phyloP scores from a whole-genome alignment of 2,888 invertebrate genomes.

The Mylabris sibirica region DNA sequence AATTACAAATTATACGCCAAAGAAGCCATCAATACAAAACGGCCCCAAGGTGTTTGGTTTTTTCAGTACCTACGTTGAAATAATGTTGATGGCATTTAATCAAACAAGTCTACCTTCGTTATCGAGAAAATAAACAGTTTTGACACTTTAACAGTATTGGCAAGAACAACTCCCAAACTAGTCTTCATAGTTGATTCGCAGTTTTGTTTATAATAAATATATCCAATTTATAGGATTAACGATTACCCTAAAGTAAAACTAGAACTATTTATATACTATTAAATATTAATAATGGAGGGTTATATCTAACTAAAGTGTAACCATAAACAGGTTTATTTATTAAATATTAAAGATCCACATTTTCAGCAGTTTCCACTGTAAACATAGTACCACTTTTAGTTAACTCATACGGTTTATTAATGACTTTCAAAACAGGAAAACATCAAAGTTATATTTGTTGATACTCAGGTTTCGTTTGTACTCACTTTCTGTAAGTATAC shows the following conservation, averaged over 20 bases:
- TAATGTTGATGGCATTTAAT: constrained; percentile 3
- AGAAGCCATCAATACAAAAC: neutral
- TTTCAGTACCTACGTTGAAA: neutral
- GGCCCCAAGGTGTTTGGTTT: neutral
- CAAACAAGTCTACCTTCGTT: neutral
- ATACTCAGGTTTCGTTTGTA: no score
- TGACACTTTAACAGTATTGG: neutral
- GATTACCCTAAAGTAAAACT: neutral
- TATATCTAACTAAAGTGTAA: neutral
- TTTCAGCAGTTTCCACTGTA: no score
- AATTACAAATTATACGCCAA: neutral
- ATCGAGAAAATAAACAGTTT: neutral
- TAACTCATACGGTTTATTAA: no score
- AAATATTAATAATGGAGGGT: neutral
- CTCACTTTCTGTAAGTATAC: no score
- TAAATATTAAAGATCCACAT: no score
- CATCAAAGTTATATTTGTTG: no score
- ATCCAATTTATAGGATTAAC: neutral
- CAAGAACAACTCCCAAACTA: neutral
- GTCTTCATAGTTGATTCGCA: neutral
- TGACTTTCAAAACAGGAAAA: no score
- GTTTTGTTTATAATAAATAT: neutral
- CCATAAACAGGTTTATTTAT: neutral
- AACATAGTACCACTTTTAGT: no score
- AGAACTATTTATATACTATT: neutral